Base-by-base conservation (phyloP, 2,113 vertebrate genomes). In the Oryzias woworae region DNA sequence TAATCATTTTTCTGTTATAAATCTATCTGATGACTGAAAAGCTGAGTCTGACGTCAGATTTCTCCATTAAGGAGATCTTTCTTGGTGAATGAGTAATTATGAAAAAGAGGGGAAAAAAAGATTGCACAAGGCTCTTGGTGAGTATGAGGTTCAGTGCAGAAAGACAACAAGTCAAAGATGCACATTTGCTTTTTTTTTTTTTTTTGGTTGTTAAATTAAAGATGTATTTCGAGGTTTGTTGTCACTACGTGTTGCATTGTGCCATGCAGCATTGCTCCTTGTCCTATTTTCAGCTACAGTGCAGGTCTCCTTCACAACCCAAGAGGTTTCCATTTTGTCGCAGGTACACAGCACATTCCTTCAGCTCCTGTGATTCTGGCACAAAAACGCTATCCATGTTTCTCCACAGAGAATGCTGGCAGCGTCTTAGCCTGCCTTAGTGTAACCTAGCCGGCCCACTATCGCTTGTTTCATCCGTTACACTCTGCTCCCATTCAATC, bases 401-500 rank as follows among this genome's bases (percentile, higher is more conserved):
- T 79, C 82, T 82, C 81, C 79, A 48, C 3, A 74, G 78, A 83
- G 75, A 67, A 26, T 13, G 55, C 55, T 18, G 42, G 55, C 61
- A 31, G 48, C 10, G 73, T 46, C 49, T 60, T 69, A 67, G 77
- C 69, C 69, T 46, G 76, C 70, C 70, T 46, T 49, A 66, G 67
- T 79, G 77, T 80, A 84, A 88, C 78, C 72, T 64, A 86, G 75
- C 77, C 58, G 66, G 81, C 78, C 58, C 61, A 64, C 79, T 89
- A 89, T 90, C 88, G 65, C 71, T 73, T 52, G 67, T 85, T 86
- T 92, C 89, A 90, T 91, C 89, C 74, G 88, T 92, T 92, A 90
- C 88, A 88, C 81, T 84, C 78, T 89, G 86, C 84, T 91, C 89
- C 86, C 89, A 89, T 92, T 90, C 87, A 89, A 87, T 90, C 90